Conservation (phyloP, 2,888 invertebrate genomes). For the Smittia sp. region DNA sequence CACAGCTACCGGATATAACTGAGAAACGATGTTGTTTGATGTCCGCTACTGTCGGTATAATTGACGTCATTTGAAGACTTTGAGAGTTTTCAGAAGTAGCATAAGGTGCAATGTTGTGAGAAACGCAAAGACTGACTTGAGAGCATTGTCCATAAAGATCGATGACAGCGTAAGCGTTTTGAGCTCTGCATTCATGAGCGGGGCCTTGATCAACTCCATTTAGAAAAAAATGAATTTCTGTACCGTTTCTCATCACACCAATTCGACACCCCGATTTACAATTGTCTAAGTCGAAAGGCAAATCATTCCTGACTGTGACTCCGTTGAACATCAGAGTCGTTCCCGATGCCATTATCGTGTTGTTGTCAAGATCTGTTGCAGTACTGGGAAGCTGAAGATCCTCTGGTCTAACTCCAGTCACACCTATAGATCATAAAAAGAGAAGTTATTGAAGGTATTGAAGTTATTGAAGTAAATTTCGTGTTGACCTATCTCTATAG, state of each 20-base stretch:
- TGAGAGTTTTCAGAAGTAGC: slow-evolving; percentile 57
- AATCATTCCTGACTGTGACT: slow-evolving; percentile 77
- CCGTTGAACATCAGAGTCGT: slow-evolving; percentile 91
- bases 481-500: slow-evolving; percentile 73
- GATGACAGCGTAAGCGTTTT: slow-evolving; percentile 87
- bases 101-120: slow-evolving; percentile 51
- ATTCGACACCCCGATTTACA: slow-evolving; percentile 74
- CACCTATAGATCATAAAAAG: too few relatives aligned
- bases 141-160: slow-evolving; percentile 94
- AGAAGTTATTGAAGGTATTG: slow-evolving; percentile 41
- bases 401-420: slow-evolving; percentile 85
- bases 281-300: slow-evolving; percentile 80
- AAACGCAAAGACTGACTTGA: slow-evolving; percentile 64
- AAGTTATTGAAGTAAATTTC: background rate
- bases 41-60: slow-evolving; percentile 55
- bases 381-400: slow-evolving; percentile 84
- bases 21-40: slow-evolving; percentile 53
- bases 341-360: slow-evolving; percentile 91
- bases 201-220: slow-evolving; percentile 84
- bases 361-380: slow-evolving; percentile 86
- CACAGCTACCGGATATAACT: slow-evolving; percentile 52
- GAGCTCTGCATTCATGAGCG: slow-evolving; percentile 75
- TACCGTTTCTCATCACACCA: slow-evolving; percentile 83
- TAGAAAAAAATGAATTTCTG: slow-evolving; percentile 81
- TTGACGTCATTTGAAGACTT: slow-evolving; percentile 59